A percentile compares a stretch with the other conserved stretches of the same genome.
These are phyloP conservation scores for Phataginus tricuspis DNA, from an alignment of 2,797 vertebrate genomes.

Conservation along the genomic window DNA sequence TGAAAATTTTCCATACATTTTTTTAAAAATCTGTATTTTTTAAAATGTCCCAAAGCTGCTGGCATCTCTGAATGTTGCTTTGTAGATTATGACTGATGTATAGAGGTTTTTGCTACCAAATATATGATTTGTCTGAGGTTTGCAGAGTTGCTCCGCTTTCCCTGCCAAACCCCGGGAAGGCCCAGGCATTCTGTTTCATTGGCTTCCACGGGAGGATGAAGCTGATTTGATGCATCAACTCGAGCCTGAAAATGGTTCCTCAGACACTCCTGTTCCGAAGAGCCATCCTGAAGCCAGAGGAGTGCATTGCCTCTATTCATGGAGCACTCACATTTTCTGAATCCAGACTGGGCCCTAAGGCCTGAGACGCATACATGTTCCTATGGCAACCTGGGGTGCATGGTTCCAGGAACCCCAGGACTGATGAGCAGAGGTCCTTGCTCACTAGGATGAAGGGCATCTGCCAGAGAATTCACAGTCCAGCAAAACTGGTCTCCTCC, in stretches of 20 bases:
- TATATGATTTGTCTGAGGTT: not conserved
- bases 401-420: not conserved
- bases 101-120: not conserved
- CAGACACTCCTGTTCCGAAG: not conserved
- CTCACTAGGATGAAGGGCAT: not conserved
- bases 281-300: not conserved
- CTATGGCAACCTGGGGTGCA: not conserved
- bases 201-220: not conserved
- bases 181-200: not conserved
- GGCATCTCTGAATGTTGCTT: not conserved
- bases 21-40: not conserved
- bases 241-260: not conserved
- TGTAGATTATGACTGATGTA: not conserved
- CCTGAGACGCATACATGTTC: not conserved
- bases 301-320: not conserved
- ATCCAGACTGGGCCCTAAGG: not conserved
- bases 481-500: rapidly evolving
- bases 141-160: not conserved
- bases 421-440: not conserved
- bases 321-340: not conserved
- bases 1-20: not conserved
- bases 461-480: not conserved
- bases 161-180: not conserved
- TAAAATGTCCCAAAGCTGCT: not conserved
- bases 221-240: not conserved